Percentiles rank a stretch among this genome's conserved stretches.
phyloP scores from a whole-genome alignment of 2,113 vertebrate genomes.

The Phodopus roborovskii region DNA sequence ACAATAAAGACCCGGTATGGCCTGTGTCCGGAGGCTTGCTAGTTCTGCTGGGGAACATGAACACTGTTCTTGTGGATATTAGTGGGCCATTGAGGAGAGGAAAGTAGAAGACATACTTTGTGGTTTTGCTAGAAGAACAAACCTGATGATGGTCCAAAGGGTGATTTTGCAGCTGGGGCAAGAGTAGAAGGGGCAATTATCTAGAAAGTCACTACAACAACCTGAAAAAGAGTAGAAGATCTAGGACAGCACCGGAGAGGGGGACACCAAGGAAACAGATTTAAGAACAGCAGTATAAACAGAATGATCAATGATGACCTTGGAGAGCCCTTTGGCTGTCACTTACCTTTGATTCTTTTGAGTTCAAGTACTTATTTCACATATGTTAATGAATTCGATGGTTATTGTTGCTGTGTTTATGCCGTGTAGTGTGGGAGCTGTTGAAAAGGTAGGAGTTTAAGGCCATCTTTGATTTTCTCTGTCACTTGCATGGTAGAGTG shows the following conservation, averaged over 20 bases:
- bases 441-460: slow-evolving; percentile 10
- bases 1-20: neutral
- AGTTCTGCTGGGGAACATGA: neutral
- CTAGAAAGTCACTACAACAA: neutral
- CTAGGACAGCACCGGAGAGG: neutral
- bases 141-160: slow-evolving; percentile 1
- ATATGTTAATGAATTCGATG: neutral
- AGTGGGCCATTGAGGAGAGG: neutral
- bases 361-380: neutral
- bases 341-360: neutral
- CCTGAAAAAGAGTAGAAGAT: neutral
- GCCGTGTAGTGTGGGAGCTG: neutral
- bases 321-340: neutral
- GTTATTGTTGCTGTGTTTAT: neutral
- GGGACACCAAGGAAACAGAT: neutral
- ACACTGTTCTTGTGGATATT: neutral
- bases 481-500: neutral
- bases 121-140: slow-evolving; percentile 36
- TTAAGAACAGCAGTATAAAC: neutral
- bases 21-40: neutral
- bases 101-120: neutral
- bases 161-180: neutral
- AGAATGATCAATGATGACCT: neutral
- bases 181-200: neutral
- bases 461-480: neutral